These are phyloP conservation scores for Allacma fusca DNA, from an alignment of 2,888 invertebrate genomes.

Conservation along the genomic window DNA sequence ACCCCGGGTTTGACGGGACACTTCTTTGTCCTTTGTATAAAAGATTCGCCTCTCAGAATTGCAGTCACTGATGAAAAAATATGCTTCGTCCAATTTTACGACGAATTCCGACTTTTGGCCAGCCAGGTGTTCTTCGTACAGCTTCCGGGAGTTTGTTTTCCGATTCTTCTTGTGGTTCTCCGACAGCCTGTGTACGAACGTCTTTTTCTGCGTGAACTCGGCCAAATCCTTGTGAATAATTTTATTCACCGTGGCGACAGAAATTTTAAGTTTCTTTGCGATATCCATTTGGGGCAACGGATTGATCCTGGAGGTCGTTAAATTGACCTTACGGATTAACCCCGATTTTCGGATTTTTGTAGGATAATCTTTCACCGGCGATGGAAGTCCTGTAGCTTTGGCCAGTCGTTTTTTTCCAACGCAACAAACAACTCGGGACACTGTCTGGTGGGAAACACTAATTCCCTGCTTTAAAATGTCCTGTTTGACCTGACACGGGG, in stretches of 20 bases:
- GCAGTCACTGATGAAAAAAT: slow-evolving; percentile 34
- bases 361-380: neutral
- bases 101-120: slow-evolving; percentile 34
- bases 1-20: no score
- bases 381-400: neutral
- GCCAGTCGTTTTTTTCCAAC: neutral
- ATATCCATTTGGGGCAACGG: slow-evolving; percentile 19
- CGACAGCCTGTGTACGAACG: neutral
- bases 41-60: slow-evolving; percentile 31
- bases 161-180: slow-evolving; percentile 4
- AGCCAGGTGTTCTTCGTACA: slow-evolving; percentile 29
- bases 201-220: neutral
- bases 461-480: neutral
- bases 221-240: neutral
- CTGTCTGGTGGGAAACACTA: neutral
- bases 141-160: slow-evolving; percentile 14
- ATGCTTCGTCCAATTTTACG: slow-evolving; percentile 44
- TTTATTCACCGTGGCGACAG: neutral
- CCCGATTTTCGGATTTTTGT: neutral
- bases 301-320: slow-evolving; percentile 14
- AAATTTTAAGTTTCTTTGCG: slow-evolving; percentile 23
- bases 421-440: neutral
- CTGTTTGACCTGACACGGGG: neutral
- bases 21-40: neutral
- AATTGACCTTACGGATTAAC: neutral